A percentile compares a stretch with the other conserved stretches of the same genome.
phyloP scores from a whole-genome alignment of 2,113 vertebrate species.

The Mystacornis crossleyi region DNA sequence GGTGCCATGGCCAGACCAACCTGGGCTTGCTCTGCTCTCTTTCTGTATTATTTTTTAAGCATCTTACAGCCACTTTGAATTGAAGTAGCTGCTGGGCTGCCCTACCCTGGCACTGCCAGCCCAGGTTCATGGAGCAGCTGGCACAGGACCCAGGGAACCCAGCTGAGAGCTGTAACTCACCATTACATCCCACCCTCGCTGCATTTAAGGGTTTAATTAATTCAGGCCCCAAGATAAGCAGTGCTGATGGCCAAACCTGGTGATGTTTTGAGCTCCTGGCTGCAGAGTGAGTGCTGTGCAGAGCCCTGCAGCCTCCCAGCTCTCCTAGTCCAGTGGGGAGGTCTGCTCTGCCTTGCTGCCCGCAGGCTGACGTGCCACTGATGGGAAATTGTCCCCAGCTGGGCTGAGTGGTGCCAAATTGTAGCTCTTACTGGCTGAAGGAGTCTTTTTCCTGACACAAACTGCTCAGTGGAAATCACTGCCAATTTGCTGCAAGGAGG shows the following conservation, averaged over 20 bases:
- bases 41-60: not conserved
- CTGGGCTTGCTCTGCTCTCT: not conserved
- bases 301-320: not conserved
- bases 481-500: not conserved
- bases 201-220: not conserved
- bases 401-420: not conserved
- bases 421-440: not conserved
- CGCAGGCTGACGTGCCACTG: not conserved
- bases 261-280: not conserved
- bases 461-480: not conserved
- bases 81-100: not conserved
- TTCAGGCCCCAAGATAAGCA: not conserved
- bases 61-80: not conserved
- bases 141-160: not conserved
- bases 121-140: not conserved
- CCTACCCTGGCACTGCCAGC: not conserved
- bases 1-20: fast-evolving
- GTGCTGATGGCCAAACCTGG: fast-evolving
- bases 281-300: not conserved
- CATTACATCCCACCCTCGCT: not conserved
- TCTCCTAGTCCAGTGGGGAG: not conserved
- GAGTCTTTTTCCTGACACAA: not conserved
- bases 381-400: not conserved
- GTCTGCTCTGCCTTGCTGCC: not conserved
- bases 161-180: not conserved